phyloP scores from a whole-genome alignment of 2,888 invertebrate genomes.

The Itoplectis maculator region DNA sequence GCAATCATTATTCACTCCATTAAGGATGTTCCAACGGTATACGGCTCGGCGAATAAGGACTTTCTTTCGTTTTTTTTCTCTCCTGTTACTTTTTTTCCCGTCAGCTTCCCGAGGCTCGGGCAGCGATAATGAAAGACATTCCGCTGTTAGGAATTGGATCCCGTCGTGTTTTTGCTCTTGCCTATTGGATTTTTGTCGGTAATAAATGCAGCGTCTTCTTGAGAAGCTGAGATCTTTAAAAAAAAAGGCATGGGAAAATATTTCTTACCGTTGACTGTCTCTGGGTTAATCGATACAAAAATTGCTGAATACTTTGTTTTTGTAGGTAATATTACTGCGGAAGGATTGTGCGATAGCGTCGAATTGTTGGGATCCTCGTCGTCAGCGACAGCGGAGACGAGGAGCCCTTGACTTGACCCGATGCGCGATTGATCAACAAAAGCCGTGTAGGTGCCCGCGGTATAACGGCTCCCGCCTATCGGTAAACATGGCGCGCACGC shows the following conservation, averaged over 20 bases:
- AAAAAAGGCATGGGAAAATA: not conserved
- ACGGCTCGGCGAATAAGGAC: constrained; percentile 1
- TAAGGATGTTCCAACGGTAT: constrained; percentile 46
- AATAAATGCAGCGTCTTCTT: not conserved
- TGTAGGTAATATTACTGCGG: too few species aligned
- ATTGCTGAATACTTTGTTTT: too few species aligned
- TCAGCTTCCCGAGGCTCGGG: not conserved
- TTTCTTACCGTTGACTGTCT: not conserved
- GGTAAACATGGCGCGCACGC: constrained; percentile 48
- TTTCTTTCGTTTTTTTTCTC: not conserved
- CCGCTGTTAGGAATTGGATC: not conserved
- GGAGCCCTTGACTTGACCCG: constrained; percentile 45
- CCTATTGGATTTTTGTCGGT: not conserved
- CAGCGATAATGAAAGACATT: not conserved
- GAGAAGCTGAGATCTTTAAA: not conserved
- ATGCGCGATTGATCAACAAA: constrained; percentile 52
- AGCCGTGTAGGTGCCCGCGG: constrained; percentile 11
- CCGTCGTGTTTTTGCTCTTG: not conserved
- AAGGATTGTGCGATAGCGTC: too few species aligned
- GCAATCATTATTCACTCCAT: constrained; percentile 51
- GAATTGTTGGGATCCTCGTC: too few species aligned
- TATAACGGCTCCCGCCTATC: constrained; percentile 56
- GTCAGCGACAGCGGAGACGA: too few species aligned
- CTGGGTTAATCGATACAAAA: too few species aligned
- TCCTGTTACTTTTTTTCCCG: not conserved